Evolutionary conservation across 2,113 vertebrate genomes (phyloP), one percentile per base, ranked within the genome.

Genomic region (Hipposideros armiger): DNA sequence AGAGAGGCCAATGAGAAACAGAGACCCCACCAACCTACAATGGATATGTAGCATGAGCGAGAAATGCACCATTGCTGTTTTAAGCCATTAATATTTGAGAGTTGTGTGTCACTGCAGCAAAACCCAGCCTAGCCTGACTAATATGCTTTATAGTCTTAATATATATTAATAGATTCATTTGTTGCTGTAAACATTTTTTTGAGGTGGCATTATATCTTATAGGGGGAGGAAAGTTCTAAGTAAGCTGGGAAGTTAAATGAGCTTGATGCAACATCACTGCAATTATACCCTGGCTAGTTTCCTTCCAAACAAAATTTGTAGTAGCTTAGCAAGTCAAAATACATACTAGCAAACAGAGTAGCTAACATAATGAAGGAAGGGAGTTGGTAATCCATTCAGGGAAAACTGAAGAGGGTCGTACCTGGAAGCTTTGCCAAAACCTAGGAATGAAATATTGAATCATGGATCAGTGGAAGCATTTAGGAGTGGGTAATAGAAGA

Each of bases 91-190:
- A 1, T 47, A 70, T 66, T 50, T 36, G 52, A 30, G 52, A 92
- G 13, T 24, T 64, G 52, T 26, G 40, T 83, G 58, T 95, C 88
- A 81, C 42, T n/a, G 15, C 54, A 85, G 54, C 96, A 95, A 95
- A 94, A 36, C 17, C 45, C 67, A 66, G 47, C n/a, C 62, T 70
- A 22, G 62, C 28, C 90, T 66, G 30, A 82, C 64, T 62, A 66
- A 72, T 13, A 7, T 4, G 28, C 30, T 80, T 87, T 50, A 62
- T 52, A 77, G 52, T 56, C 26, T 60, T n/a, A 40, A 50, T 50
- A 36, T 20, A 50, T 54, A 70, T 52, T 45, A 73, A 74, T 62
- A n/a, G 26, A n/a, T 42, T 50, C 36, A 17, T 62, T 52, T 84
- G n/a, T 84, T n/a, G 26, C 36, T 52, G 2, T 56, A 24, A 94